These are phyloP conservation scores for Sapayoa aenigma DNA, from an alignment of 2,113 vertebrate species.

Conservation along the genomic window DNA sequence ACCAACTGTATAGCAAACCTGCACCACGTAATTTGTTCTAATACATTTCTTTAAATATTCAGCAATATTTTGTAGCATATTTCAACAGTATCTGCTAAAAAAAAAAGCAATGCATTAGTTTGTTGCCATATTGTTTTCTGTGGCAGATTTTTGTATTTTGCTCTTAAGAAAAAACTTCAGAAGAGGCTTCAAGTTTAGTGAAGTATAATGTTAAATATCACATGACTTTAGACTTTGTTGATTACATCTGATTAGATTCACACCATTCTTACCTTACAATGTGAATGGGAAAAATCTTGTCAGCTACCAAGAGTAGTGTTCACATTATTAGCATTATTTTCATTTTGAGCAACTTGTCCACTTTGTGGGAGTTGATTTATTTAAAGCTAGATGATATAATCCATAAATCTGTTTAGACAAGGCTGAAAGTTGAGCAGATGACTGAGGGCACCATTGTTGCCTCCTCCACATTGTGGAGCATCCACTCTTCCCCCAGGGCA, in stretches of 20 bases:
- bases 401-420: neutral
- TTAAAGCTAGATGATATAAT: neutral
- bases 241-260: neutral
- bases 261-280: neutral
- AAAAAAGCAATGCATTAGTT: neutral
- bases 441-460: neutral
- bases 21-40: neutral
- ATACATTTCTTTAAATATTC: neutral
- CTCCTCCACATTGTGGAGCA: neutral
- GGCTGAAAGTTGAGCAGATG: rapidly evolving
- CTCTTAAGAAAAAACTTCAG: neutral
- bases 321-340: neutral
- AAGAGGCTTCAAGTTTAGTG: neutral
- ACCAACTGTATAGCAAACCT: neutral
- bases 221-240: neutral
- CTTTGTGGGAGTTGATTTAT: neutral
- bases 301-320: neutral
- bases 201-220: neutral
- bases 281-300: neutral
- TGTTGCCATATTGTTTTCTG: neutral
- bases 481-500: neutral
- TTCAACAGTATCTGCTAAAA: neutral
- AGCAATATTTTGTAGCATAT: neutral
- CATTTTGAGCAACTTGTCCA: neutral
- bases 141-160: neutral